A percentile compares a stretch with the other conserved stretches of the same genome.
These are phyloP conservation scores for Pachymerium ferrugineum DNA, from an alignment of 2,888 invertebrate species.

Conservation along the genomic window DNA sequence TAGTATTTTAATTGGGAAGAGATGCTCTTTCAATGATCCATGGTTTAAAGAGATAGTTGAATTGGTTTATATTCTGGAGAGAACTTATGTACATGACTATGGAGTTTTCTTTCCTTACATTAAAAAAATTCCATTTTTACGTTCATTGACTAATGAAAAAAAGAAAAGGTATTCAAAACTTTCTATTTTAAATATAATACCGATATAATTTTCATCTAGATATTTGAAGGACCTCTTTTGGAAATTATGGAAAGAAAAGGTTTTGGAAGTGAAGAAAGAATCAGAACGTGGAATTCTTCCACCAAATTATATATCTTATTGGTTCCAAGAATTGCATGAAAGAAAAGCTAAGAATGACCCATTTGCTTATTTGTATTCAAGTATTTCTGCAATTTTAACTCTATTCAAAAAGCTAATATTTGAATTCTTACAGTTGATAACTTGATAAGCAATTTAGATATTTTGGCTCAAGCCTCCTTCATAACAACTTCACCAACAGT, in stretches of 20 bases:
- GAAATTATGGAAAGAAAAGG: not conserved
- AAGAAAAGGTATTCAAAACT: not conserved
- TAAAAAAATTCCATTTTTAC: not conserved
- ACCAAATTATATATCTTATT: not conserved
- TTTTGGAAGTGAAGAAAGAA: not conserved
- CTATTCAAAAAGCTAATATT: not conserved
- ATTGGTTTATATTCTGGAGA: not conserved
- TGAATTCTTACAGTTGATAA: not conserved
- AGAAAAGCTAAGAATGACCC: not conserved
- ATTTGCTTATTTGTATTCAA: not conserved
- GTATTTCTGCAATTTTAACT: not conserved
- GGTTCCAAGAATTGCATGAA: not conserved
- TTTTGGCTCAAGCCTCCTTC: not conserved
- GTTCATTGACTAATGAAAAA: not conserved
- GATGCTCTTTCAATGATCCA: not conserved
- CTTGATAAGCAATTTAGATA: not conserved
- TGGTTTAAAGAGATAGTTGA: not conserved
- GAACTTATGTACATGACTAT: not conserved
- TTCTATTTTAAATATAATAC: not conserved
- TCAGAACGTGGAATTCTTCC: not conserved
- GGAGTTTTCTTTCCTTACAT: not conserved
- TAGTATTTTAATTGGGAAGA: not conserved
- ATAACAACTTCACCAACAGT: slow-evolving; percentile 7
- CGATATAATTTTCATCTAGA: too few species aligned
- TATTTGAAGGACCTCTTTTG: not conserved